phyloP scores from a whole-genome alignment of 2,113 vertebrate species.

The Clarias magur region DNA sequence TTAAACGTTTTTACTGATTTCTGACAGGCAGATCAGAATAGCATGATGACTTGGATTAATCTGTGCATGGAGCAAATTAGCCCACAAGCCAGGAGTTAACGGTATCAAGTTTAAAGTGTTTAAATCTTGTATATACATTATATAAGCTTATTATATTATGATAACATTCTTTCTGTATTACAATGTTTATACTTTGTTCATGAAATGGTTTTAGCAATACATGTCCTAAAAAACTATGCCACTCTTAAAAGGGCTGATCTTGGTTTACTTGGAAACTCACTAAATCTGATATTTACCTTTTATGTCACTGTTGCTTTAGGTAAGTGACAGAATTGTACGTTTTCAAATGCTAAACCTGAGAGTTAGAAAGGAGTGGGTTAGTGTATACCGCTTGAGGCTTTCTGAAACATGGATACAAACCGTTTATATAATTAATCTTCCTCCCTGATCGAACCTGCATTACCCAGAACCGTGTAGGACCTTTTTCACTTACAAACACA shows the following conservation, averaged over 20 bases:
- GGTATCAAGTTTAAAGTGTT: constrained; percentile 68
- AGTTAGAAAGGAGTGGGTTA: no score
- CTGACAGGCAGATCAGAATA: neutral
- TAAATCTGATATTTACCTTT: constrained; percentile 71
- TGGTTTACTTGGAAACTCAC: constrained; percentile 53
- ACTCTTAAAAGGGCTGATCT: constrained; percentile 35
- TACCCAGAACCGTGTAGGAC: neutral
- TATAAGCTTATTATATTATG: constrained; percentile 54
- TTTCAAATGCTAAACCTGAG: neutral
- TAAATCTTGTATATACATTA: constrained; percentile 60
- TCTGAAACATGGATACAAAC: neutral
- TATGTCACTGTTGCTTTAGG: constrained; percentile 72
- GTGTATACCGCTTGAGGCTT: neutral
- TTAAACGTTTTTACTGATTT: neutral
- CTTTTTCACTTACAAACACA: neutral
- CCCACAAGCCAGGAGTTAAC: neutral
- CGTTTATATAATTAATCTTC: neutral
- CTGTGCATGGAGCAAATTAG: neutral
- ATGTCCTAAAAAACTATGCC: constrained; percentile 10
- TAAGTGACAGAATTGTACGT: constrained; percentile 53
- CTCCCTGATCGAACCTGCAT: neutral
- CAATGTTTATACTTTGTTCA: constrained; percentile 54
- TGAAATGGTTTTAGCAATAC: constrained; percentile 56
- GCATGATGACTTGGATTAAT: neutral
- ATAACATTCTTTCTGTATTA: constrained; percentile 50